Evolutionary conservation across 2,113 vertebrate species (phyloP).

Genomic region (Chaenocephalus aceratus): DNA sequence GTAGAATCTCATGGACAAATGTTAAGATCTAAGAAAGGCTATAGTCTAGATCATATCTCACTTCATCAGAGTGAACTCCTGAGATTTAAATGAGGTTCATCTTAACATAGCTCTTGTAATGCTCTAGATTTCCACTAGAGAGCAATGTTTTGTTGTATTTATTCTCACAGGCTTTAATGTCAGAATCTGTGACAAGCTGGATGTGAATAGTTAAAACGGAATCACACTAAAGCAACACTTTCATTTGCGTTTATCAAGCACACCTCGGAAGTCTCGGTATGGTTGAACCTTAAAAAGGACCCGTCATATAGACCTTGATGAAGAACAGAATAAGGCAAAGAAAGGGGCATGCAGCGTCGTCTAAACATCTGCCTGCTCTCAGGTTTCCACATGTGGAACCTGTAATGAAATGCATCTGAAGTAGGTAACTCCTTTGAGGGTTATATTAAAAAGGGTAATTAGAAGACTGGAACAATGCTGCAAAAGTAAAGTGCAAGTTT

Average conservation of each 20-base stretch:
- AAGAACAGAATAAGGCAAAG: slow-evolving; percentile 1
- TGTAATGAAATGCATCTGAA: slow-evolving; percentile 66
- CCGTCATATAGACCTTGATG: neutral
- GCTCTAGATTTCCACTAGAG: slow-evolving; percentile 44
- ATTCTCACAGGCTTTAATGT: neutral
- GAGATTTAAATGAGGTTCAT: neutral
- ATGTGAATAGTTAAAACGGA: neutral
- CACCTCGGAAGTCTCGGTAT: neutral
- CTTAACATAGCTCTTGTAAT: neutral
- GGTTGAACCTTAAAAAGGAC: neutral
- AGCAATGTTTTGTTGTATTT: slow-evolving; percentile 14
- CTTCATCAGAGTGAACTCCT: neutral
- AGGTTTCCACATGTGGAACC: slow-evolving; percentile 54
- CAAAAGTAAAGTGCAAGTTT: slow-evolving; percentile 60
- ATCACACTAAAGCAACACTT: neutral
- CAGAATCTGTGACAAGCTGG: no score
- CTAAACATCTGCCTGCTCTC: slow-evolving; percentile 23
- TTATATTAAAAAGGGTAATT: slow-evolving; percentile 76
- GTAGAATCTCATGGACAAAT: neutral
- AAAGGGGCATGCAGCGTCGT: neutral
- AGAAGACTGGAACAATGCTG: slow-evolving; percentile 69
- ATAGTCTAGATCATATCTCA: neutral
- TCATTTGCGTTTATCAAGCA: neutral
- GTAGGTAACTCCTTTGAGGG: slow-evolving; percentile 59
- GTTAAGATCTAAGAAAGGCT: neutral